Evolutionary conservation across 53 echinoderm and acorn worm species (phyloP), one percentile per base, ranked within the genome.

Genomic region (Arbacia lixula): DNA sequence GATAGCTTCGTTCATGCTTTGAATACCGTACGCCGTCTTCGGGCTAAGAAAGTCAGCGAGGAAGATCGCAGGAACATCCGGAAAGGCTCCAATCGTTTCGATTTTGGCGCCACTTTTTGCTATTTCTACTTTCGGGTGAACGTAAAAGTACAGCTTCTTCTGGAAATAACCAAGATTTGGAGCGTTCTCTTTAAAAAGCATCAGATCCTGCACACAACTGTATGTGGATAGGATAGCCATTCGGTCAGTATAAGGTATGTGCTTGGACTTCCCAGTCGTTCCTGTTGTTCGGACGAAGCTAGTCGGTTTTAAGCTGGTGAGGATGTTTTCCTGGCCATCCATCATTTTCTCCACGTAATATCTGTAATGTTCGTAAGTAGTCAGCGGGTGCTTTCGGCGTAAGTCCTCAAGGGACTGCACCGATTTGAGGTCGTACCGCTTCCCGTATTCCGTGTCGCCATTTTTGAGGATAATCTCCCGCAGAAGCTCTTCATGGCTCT

Each of bases 221-320:
- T 41, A 3, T 5, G 1, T 43, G 29, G 5, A 0, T 41, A 71
- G 27, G 0, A 28, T 26, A 5, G 41, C 71, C 19, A 75, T 40
- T 29, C 26, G 33, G 4, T 11, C n/a, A 26, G 60, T 41, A 35
- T 83, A 85, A 2, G 95, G 89, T 3, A 94, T 84, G 20, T 43
- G 72, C 62, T 91, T 91, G 10, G 88, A 83, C 25, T 65, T 87
- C 8, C 91, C 95, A 0, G 95, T 91, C 6, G 91, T 94, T 41
- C 95, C 95, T 2, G 91, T 88, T 11, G 91, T 94, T 50, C 89
- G 46, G 9, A 43, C 73, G 21, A 87, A 79, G 14, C 76, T 54
- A 28, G 85, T 27, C 12, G 88, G 83, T 27, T 49, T 72, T 43
- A 84, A 80, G 4, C 55, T 85, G 53, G 91, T 85, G 37, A 94